Evolutionary conservation across 2,888 invertebrate genomes (phyloP), one percentile per base, ranked within the genome.

Genomic region (Acrobasis suavella): DNA sequence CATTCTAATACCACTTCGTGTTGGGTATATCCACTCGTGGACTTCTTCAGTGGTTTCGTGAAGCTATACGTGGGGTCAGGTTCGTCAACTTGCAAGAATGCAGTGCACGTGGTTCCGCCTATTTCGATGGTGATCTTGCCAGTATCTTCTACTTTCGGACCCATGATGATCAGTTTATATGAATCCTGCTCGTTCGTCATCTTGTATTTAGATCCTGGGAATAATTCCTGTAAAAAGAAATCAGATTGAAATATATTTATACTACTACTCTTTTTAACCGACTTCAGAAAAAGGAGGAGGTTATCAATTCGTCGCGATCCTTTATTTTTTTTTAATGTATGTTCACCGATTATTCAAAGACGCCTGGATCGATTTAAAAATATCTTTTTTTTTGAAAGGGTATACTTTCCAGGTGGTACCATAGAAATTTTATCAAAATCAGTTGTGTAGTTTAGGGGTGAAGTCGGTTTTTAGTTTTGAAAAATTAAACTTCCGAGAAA

Each of bases 71-170:
- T 95, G 46, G 98, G 98, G 89, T 98, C 98, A 65, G 99, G 97
- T 89, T 98, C 99, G 80, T 99, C 98, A 22, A 99, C 99, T 89
- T 96, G 97, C 63, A 99, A 94, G 92, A 97, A 97, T 55, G 96
- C 98, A 17, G 97, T 96, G 73, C 96, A 97, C 62, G 95, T 95
- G 58, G 97, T 94, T 62, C 98, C 98, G 76, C 97, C 96, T 74
- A 99, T 97, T 92, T 99, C 98, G 76, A 98, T 96, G 0, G 97
- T 97, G 82, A 98, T 99, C 93, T 98, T 98, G 75, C 99, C 99
- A 72, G 97, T 97, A 85, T 99, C 99, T 75, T 99, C 99, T 49
- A 97, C 97, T 91, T 97, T 98, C 0, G 99, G 98, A 77, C 94
- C 95, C 83, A 94, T 94, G 76, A 99, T 98, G 70, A 97, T 96